Evolutionary conservation across 2,797 vertebrate genomes (phyloP).

Genomic region (Urophycis tenuis): DNA sequence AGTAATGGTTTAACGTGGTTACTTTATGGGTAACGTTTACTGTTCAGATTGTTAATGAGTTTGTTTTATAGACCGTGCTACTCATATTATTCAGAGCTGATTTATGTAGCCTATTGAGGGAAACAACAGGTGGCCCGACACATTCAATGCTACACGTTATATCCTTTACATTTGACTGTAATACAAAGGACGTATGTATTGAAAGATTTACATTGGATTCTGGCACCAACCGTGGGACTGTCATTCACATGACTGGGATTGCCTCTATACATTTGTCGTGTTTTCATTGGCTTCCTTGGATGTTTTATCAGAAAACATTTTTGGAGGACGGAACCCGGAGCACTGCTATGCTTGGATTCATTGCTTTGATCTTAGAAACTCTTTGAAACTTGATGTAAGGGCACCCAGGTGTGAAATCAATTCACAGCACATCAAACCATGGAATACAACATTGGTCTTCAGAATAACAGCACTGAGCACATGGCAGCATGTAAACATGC

Average conservation of each 20-base stretch:
- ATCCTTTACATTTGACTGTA: no score
- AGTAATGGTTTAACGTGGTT: no score
- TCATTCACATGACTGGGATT: background rate
- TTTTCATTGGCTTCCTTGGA: constrained; percentile 35
- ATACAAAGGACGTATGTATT: no score
- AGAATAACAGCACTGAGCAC: background rate
- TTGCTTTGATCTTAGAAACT: background rate
- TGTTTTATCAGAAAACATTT: constrained; percentile 50
- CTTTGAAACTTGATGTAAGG: no score
- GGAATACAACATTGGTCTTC: background rate
- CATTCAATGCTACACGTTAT: no score
- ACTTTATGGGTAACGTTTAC: no score
- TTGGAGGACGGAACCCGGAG: constrained; percentile 25
- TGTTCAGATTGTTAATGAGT: no score
- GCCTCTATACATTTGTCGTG: constrained; percentile 17
- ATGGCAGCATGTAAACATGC: background rate
- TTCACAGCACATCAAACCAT: background rate
- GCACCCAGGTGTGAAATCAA: background rate
- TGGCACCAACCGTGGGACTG: background rate
- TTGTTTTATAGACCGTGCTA: no score
- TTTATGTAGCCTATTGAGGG: no score
- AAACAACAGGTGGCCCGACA: no score
- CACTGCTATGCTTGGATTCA: constrained; percentile 27
- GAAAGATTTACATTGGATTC: no score
- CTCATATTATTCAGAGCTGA: no score